These are phyloP conservation scores for Steinernema khuongi DNA, from an alignment of 1,140 invertebrate genomes.

Conservation along the genomic window DNA sequence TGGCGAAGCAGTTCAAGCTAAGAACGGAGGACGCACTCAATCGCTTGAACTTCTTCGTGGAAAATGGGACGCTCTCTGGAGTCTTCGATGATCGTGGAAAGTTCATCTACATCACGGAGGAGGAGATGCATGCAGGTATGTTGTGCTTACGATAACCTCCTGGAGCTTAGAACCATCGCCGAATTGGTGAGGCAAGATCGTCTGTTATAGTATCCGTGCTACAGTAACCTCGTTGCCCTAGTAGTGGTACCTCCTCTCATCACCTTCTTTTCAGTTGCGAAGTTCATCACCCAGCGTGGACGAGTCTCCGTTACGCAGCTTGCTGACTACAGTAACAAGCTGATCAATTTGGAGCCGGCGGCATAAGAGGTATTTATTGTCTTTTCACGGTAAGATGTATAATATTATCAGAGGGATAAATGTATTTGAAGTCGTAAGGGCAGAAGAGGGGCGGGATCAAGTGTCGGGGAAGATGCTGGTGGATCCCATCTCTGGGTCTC, in stretches of 20 bases:
- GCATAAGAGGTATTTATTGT: too few species aligned
- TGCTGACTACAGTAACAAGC: conserved; percentile 82
- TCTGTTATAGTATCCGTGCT: too few species aligned
- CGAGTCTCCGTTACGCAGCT: conserved; percentile 85
- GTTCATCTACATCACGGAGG: conserved; percentile 91
- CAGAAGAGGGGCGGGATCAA: too few species aligned
- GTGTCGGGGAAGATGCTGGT: too few species aligned
- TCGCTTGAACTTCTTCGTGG: conserved; percentile 77
- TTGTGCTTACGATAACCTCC: background rate
- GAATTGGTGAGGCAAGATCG: too few species aligned
- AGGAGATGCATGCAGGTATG: conserved; percentile 73
- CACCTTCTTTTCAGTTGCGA: conserved; percentile 69
- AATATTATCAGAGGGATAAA: too few species aligned
- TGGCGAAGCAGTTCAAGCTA: conserved; percentile 62
- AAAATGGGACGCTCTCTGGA: conserved; percentile 70
- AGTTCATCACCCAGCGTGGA: conserved; percentile 89
- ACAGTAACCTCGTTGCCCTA: conserved; percentile 11
- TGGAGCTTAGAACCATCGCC: too few species aligned
- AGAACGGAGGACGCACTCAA: conserved; percentile 61
- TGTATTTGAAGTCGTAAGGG: too few species aligned
- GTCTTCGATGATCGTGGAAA: conserved; percentile 98
- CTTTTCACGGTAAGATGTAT: too few species aligned
- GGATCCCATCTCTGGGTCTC: too few species aligned
- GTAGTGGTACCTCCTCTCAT: conserved; percentile 12
- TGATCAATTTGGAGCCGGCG: conserved; percentile 72